These are phyloP conservation scores for Brachionus asplanchnoidis DNA, from an alignment of 1,140 invertebrate species.

Conservation along the genomic window DNA sequence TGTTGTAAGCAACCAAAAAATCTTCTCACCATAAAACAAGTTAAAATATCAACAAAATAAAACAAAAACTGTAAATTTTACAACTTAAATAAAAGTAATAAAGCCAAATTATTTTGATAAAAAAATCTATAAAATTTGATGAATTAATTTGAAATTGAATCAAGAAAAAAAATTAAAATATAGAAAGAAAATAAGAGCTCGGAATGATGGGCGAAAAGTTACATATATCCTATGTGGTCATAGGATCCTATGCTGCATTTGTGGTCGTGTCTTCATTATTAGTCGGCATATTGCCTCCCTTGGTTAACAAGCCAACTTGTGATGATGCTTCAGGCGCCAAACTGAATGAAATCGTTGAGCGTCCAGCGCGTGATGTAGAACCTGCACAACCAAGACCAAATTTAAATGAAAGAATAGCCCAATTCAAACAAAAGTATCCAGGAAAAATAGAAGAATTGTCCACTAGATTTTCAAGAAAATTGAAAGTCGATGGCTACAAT, in stretches of 20 bases:
- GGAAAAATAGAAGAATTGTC: neutral
- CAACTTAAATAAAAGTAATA: neutral
- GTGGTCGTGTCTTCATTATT: slow-evolving; percentile 5
- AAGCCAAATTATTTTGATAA: neutral
- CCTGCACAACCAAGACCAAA: neutral
- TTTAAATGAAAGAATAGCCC: slow-evolving; percentile 2
- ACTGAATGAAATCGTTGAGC: neutral
- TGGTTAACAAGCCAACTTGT: slow-evolving; percentile 11
- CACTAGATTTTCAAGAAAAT: neutral
- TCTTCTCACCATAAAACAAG: neutral
- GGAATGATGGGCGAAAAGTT: slow-evolving; percentile 2
- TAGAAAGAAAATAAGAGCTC: neutral
- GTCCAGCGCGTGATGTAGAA: neutral
- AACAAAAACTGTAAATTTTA: neutral
- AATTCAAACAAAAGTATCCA: slow-evolving; percentile 18
- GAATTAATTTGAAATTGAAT: neutral
- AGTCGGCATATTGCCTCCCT: slow-evolving; percentile 14
- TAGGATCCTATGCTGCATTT: slow-evolving; percentile 14
- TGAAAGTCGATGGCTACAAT: neutral
- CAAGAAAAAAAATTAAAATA: neutral
- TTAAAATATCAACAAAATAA: neutral
- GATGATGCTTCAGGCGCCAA: neutral
- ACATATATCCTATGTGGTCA: neutral
- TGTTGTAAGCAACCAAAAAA: neutral
- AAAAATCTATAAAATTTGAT: neutral